Evolutionary conservation across 35 echinoderm and acorn worm genomes (phyloP).

Genomic region (Stichopus chloronotus): DNA sequence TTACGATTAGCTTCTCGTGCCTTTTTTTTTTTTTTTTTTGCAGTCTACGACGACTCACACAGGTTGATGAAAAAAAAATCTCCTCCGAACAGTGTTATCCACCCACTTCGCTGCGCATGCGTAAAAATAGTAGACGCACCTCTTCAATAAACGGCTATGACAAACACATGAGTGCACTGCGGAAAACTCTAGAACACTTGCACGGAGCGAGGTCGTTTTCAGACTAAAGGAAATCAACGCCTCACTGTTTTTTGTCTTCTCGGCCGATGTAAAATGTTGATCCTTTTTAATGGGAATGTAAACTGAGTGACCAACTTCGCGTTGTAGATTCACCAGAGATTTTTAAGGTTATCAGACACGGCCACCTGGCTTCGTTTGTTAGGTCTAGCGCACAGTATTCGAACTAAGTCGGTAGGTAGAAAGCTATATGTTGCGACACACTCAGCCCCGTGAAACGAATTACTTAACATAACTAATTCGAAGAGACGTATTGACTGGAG

Average conservation of each 20-base stretch:
- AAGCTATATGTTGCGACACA: no score
- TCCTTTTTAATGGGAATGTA: background rate
- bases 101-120: conserved; percentile 25
- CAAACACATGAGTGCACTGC: background rate
- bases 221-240: background rate
- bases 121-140: background rate
- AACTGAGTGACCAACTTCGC: background rate
- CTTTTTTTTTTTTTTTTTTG: no score
- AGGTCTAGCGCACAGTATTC: background rate
- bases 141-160: conserved; percentile 4
- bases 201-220: background rate
- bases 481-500: background rate
- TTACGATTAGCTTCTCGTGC: background rate
- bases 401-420: background rate
- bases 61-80: conserved; percentile 33
- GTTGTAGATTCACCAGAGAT: no score
- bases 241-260: background rate
- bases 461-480: conserved; percentile 59
- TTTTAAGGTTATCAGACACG: background rate
- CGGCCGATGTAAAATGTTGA: background rate
- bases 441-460: background rate
- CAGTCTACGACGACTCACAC: conserved; percentile 37
- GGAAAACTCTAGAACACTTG: background rate
- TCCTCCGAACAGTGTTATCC: background rate
- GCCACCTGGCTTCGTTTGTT: background rate